These are phyloP conservation scores for Conger conger DNA, from an alignment of 2,113 vertebrate genomes.

Conservation along the genomic window DNA sequence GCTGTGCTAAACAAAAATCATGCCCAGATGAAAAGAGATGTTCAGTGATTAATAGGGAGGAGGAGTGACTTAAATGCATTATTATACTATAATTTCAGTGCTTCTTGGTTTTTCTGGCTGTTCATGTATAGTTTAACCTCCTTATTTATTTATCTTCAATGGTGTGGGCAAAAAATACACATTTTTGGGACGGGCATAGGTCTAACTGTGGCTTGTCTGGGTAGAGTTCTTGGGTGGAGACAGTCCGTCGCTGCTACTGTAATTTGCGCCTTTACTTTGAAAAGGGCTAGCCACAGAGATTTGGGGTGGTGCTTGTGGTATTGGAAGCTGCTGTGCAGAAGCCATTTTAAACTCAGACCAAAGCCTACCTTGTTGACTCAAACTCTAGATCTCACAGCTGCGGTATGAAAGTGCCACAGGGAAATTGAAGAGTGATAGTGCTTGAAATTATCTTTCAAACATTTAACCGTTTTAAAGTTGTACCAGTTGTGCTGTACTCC, in stretches of 20 bases:
- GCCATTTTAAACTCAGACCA: not conserved
- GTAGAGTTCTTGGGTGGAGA: not conserved
- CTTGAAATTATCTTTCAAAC: not conserved
- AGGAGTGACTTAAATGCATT: not conserved
- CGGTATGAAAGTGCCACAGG: not conserved
- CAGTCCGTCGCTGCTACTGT: not conserved
- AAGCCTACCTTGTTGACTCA: not conserved
- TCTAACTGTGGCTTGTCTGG: not conserved
- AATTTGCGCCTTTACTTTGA: not conserved
- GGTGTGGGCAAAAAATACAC: not conserved
- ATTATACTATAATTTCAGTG: not conserved
- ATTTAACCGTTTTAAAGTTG: not conserved
- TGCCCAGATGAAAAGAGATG: not conserved
- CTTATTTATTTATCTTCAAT: not conserved
- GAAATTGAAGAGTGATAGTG: not conserved
- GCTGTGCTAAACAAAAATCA: not conserved
- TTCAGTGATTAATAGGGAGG: not conserved
- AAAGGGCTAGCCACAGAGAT: not conserved
- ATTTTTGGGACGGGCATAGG: not conserved
- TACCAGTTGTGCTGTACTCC: not conserved
- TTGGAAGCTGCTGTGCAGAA: not conserved
- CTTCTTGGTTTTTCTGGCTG: not conserved
- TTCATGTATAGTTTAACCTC: not conserved
- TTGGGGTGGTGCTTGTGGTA: not conserved
- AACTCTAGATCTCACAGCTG: not conserved